Evolutionary conservation across 1,140 invertebrate genomes (phyloP).

Genomic region (Euwallacea similis): DNA sequence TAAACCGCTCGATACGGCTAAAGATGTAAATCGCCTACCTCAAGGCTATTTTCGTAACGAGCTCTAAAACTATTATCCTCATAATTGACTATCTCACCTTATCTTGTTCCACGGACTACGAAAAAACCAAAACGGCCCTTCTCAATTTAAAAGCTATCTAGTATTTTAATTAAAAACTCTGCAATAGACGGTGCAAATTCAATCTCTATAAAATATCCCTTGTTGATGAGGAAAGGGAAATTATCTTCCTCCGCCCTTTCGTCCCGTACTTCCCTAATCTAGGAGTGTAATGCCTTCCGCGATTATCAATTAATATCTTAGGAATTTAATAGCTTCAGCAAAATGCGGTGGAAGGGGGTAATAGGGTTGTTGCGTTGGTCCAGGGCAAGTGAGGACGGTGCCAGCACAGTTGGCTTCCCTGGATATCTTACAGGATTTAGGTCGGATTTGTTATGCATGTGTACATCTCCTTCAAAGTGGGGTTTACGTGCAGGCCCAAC

Average conservation of each 20-base stretch:
- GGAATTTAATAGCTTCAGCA: slow-evolving; percentile 26
- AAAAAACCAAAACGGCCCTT: slow-evolving; percentile 4
- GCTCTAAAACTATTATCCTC: not conserved
- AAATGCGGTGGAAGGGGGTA: too few relatives aligned
- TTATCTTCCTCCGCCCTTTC: slow-evolving; percentile 17
- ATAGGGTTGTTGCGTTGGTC: too few relatives aligned
- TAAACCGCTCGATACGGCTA: not conserved
- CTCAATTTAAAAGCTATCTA: slow-evolving; percentile 30
- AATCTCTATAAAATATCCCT: slow-evolving; percentile 34
- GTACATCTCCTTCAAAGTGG: too few relatives aligned
- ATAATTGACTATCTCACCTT: slow-evolving; percentile 3
- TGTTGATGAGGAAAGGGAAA: slow-evolving; percentile 33
- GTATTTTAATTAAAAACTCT: slow-evolving; percentile 34
- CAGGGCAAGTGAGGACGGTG: too few relatives aligned
- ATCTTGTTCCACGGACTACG: not conserved
- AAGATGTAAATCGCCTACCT: not conserved
- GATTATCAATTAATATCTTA: slow-evolving; percentile 33
- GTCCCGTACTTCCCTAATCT: slow-evolving; percentile 22
- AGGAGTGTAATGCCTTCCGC: slow-evolving; percentile 30
- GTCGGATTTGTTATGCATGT: too few relatives aligned
- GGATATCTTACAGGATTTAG: not conserved
- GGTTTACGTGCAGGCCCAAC: too few relatives aligned
- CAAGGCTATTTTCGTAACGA: slow-evolving; percentile 1
- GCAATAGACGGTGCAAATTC: slow-evolving; percentile 26
- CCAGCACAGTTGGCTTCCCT: too few relatives aligned